Evolutionary conservation across 2,797 vertebrate genomes (phyloP).

Genomic region (Mallotus villosus): DNA sequence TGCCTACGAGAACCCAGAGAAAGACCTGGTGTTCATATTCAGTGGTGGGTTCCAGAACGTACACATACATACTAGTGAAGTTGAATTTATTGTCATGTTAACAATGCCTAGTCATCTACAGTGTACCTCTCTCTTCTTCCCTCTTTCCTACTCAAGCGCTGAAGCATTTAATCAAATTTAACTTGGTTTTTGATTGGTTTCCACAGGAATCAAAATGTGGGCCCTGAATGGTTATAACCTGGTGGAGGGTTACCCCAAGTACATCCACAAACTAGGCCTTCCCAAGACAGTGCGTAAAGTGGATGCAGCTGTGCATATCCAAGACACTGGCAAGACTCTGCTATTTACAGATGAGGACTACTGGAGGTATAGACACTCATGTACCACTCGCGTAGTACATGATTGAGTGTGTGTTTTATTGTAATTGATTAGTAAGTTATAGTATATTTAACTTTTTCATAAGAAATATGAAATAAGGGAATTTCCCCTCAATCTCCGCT

Average conservation of each 20-base stretch:
- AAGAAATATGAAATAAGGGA: not conserved
- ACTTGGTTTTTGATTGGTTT: slow-evolving; percentile 17
- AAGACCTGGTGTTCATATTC: slow-evolving; percentile 78
- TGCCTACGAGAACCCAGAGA: slow-evolving; percentile 87
- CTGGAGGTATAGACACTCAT: slow-evolving; percentile 81
- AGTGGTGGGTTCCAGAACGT: slow-evolving; percentile 63
- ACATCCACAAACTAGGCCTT: slow-evolving; percentile 89
- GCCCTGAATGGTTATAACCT: slow-evolving; percentile 90
- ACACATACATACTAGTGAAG: too few species aligned
- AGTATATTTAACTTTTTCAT: not conserved
- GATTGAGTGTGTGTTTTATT: too few species aligned
- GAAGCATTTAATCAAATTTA: not conserved
- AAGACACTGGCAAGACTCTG: slow-evolving; percentile 83
- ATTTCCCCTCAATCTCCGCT: not conserved
- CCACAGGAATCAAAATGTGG: slow-evolving; percentile 89
- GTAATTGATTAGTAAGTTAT: not conserved
- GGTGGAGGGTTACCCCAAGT: slow-evolving; percentile 89
- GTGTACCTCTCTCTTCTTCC: not conserved
- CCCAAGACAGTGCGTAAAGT: slow-evolving; percentile 84
- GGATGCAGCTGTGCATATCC: slow-evolving; percentile 86
- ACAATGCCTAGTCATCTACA: not conserved
- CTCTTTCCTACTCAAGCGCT: not conserved
- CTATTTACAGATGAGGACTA: slow-evolving; percentile 88
- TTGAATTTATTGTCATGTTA: not conserved
- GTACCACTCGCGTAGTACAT: too few species aligned